phyloP scores from a whole-genome alignment of 2,888 invertebrate genomes.

The Antitype chi region DNA sequence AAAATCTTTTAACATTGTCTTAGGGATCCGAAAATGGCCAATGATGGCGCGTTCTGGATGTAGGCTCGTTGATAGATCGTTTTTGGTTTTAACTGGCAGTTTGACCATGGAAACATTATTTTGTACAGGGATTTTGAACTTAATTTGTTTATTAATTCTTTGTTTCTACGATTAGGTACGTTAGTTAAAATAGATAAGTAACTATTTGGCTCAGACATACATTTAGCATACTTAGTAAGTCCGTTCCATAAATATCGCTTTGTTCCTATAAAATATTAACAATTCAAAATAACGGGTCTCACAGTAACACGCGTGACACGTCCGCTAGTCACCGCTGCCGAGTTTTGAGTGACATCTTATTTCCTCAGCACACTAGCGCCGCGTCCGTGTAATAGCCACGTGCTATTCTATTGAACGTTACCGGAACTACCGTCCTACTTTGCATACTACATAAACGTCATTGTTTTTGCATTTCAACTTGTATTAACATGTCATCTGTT shows the following conservation, averaged over 20 bases:
- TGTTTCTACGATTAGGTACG: not conserved
- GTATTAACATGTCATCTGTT: conserved; percentile 45
- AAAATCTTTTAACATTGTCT: not conserved
- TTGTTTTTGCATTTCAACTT: conserved; percentile 55
- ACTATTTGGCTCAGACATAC: not conserved
- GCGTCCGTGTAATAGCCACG: conserved; percentile 60
- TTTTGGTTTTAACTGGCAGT: conserved; percentile 16
- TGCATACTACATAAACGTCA: conserved; percentile 65
- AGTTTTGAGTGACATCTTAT: conserved; percentile 85
- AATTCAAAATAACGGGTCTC: conserved; percentile 56
- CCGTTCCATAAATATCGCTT: conserved; percentile 20
- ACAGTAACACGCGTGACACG: conserved; percentile 71
- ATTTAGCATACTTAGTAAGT: not conserved
- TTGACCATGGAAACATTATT: not conserved
- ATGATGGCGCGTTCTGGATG: conserved; percentile 26
- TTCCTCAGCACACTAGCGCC: conserved; percentile 79
- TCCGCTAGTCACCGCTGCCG: conserved; percentile 75
- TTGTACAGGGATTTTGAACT: not conserved
- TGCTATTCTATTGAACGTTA: conserved; percentile 72
- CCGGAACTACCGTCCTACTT: conserved; percentile 76
- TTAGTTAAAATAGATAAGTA: not conserved
- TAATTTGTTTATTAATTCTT: not conserved
- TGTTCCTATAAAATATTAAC: conserved; percentile 58
- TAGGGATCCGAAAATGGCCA: conserved; percentile 36
- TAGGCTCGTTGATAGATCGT: conserved; percentile 10